Evolutionary conservation across 2,113 vertebrate species (phyloP).

Genomic region (Nannospalax galili): DNA sequence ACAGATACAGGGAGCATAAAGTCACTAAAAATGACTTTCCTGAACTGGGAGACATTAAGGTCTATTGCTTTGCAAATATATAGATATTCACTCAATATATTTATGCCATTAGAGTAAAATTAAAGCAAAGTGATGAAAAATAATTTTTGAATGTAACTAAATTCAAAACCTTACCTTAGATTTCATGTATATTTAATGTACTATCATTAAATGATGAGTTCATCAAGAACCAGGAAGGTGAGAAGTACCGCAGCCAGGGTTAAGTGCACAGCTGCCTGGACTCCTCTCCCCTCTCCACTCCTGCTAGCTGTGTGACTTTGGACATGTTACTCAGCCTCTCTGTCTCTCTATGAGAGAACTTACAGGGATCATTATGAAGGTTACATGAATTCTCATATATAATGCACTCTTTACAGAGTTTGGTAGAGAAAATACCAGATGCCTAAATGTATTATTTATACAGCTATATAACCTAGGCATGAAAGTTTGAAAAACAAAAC

Average conservation of each 20-base stretch:
- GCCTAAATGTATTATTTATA: not conserved
- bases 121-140: conserved; percentile 28
- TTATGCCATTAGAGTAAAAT: not conserved
- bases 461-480: not conserved
- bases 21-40: conserved; percentile 2
- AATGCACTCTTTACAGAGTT: not conserved
- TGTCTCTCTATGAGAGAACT: not conserved
- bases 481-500: not conserved
- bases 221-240: not conserved
- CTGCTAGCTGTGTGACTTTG: not conserved
- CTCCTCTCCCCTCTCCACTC: fast-evolving
- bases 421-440: not conserved
- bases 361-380: not conserved
- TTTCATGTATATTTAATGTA: not conserved
- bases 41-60: not conserved
- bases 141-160: not conserved
- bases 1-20: not conserved
- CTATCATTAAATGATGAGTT: not conserved
- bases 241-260: fast-evolving
- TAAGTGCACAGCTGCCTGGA: not conserved
- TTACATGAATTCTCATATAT: not conserved
- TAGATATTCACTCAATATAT: not conserved
- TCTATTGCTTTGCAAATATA: conserved; percentile 3
- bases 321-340: conserved; percentile 30
- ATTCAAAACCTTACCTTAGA: conserved; percentile 28